Base-by-base conservation (phyloP, 2,113 vertebrate species). In the Mustela lutreola region DNA sequence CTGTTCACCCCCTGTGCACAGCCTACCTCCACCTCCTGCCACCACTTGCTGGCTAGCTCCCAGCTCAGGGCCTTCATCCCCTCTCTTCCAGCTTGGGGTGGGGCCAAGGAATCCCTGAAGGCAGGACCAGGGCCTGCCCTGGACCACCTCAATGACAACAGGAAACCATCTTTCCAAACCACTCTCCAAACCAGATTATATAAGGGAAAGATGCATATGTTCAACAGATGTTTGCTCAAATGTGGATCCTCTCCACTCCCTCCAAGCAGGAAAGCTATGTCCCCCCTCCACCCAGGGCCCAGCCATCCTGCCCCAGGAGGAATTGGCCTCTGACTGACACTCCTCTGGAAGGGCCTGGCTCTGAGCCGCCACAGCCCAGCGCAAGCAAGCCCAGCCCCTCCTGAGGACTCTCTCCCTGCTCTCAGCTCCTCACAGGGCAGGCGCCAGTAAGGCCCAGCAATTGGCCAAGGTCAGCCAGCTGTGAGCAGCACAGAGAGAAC, bases 131-230 rank as follows among this genome's bases (percentile, higher is more conserved):
- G 26, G 31, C 87, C 75, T 81, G 42, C 12, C 45, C 45, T 84
- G 67, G 14, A 33, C 89, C 8, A 1, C 63, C 65, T 39, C 86
- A n/a, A 48, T 3, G 12, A 63, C 26, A 85, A 88, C 28, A 67
- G 78, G 60, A 95, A 97, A 50, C 50, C 50, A 65, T 62, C 70
- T 81, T 97, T 48, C 76, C 65, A 94, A 95, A 70, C 91, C n/a
- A 56, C 50, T 53, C 83, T 87, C 70, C 33, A 65, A 60, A 60
- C 42, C 11, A 92, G 76, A 76, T 94, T 53, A 50, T 53, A 39
- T 16, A 95, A 96, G n/a, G 42, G 42, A 39, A 89, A 70, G 67
- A 63, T 56, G 12, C 9, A 0, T 76, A 42, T 87, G 91, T 83
- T 15, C 62, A 76, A 39, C 83, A 90, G 93, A 96, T 94, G 70